These are phyloP conservation scores for Melanerpes formicivorus DNA, from an alignment of 2,113 vertebrate species.

Conservation along the genomic window DNA sequence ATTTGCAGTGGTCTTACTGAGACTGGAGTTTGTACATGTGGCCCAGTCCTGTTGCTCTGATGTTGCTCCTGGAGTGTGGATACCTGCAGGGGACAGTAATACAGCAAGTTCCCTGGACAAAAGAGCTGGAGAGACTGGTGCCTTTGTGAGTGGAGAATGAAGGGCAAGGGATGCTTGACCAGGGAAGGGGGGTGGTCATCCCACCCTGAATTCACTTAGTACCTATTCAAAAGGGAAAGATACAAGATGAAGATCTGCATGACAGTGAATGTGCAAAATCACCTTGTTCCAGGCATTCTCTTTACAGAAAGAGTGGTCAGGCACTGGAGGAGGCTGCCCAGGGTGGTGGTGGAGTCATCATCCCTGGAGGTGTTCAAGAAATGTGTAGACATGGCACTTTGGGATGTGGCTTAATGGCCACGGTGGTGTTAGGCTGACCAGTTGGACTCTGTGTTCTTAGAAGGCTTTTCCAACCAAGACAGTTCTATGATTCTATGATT, in stretches of 20 bases:
- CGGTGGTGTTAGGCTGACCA: too few relatives aligned
- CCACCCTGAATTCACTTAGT: neutral
- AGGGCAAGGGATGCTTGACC: neutral
- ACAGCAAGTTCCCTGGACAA: neutral
- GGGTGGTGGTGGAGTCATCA: too few relatives aligned
- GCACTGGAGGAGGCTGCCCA: too few relatives aligned
- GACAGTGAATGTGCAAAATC: neutral
- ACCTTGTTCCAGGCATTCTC: neutral
- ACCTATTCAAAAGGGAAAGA: neutral
- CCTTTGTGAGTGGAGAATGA: neutral
- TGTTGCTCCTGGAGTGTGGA: neutral
- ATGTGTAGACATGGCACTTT: too few relatives aligned
- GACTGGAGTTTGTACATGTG: neutral
- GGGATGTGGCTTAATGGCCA: too few relatives aligned
- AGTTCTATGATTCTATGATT: too few relatives aligned
- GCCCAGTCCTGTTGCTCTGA: neutral
- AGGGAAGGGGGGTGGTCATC: neutral
- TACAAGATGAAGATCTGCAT: neutral
- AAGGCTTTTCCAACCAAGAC: too few relatives aligned
- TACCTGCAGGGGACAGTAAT: neutral
- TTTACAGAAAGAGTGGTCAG: neutral
- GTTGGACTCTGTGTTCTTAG: too few relatives aligned
- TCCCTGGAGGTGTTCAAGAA: too few relatives aligned
- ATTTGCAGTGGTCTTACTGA: neutral
- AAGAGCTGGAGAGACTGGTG: neutral